phyloP scores from a whole-genome alignment of 37 sponge, comb jelly and placozoan species.

The Crambe crambe region DNA sequence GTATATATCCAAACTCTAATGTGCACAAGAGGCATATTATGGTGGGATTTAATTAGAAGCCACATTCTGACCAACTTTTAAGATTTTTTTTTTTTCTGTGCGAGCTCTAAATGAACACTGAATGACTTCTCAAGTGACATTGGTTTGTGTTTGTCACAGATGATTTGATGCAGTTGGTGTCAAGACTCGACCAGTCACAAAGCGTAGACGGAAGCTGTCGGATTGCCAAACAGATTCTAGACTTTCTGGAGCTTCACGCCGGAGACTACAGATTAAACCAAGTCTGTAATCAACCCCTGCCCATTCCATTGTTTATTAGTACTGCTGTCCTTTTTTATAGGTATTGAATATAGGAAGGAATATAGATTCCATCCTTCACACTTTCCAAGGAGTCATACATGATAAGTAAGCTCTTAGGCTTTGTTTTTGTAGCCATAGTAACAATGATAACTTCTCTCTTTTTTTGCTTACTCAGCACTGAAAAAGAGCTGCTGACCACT shows the following conservation, averaged over 20 bases:
- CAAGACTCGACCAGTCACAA: slow-evolving; percentile 52
- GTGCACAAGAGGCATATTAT: too few species aligned
- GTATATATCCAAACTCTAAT: too few species aligned
- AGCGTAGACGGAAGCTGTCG: slow-evolving; percentile 52
- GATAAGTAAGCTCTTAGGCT: slow-evolving; percentile 20
- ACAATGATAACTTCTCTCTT: not conserved
- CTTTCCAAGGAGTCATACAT: slow-evolving; percentile 26
- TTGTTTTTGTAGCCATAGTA: too few species aligned
- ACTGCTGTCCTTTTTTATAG: not conserved
- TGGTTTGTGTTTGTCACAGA: slow-evolving; percentile 43
- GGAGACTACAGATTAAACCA: slow-evolving; percentile 39
- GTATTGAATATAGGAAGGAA: slow-evolving; percentile 19
- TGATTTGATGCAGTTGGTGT: slow-evolving; percentile 59
- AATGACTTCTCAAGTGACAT: too few species aligned
- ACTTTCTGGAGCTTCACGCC: slow-evolving; percentile 46
- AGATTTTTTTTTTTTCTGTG: too few species aligned
- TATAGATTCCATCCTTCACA: slow-evolving; percentile 24
- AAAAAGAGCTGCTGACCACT: slow-evolving; percentile 25
- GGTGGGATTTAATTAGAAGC: too few species aligned
- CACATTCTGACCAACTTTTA: too few species aligned
- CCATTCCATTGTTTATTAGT: not conserved
- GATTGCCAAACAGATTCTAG: slow-evolving; percentile 49
- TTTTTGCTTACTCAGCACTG: not conserved
- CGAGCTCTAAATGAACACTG: too few species aligned
- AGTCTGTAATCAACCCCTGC: not conserved